A percentile compares a stretch with the other conserved stretches of the same genome.
Evolutionary conservation across 2,888 invertebrate genomes (phyloP).

Genomic region (Biston betularia): DNA sequence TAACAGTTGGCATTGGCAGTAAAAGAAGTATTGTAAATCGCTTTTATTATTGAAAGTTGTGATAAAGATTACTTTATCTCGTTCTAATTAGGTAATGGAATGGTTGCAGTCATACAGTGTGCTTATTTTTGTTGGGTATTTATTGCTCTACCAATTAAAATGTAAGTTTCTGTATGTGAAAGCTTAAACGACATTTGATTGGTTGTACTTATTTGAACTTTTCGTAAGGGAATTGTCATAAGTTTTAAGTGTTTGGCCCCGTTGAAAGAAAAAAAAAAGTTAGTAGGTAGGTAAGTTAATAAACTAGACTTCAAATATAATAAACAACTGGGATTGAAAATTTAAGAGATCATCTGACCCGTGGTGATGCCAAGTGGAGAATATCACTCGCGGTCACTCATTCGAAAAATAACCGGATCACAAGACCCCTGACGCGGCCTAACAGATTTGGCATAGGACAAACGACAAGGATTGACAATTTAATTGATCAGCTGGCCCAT

Average conservation of each 20-base stretch:
- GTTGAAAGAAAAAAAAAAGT: not conserved
- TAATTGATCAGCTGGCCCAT: too few relatives aligned
- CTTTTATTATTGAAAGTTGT: conserved; percentile 29
- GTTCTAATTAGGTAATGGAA: conserved; percentile 29
- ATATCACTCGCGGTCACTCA: too few relatives aligned
- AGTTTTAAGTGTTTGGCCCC: not conserved
- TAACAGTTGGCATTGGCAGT: not conserved
- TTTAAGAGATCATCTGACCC: too few relatives aligned
- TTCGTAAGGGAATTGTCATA: not conserved
- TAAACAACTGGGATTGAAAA: too few relatives aligned
- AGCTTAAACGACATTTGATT: conserved; percentile 16
- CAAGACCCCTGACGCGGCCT: too few relatives aligned
- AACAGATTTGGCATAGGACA: too few relatives aligned
- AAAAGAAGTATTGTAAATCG: conserved; percentile 23
- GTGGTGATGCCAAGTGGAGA: too few relatives aligned
- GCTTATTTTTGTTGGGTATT: conserved; percentile 20
- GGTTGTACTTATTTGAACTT: conserved; percentile 2
- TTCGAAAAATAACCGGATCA: too few relatives aligned
- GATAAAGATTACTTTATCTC: conserved; percentile 36
- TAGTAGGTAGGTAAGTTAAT: too few relatives aligned
- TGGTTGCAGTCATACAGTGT: conserved; percentile 1
- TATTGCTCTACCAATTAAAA: conserved; percentile 16
- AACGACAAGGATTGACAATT: too few relatives aligned
- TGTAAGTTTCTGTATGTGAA: conserved; percentile 19
- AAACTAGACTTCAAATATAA: too few relatives aligned